A percentile compares a stretch with the other conserved stretches of the same genome.
phyloP scores from a whole-genome alignment of 2,888 invertebrate genomes.

The Blomia tropicalis region DNA sequence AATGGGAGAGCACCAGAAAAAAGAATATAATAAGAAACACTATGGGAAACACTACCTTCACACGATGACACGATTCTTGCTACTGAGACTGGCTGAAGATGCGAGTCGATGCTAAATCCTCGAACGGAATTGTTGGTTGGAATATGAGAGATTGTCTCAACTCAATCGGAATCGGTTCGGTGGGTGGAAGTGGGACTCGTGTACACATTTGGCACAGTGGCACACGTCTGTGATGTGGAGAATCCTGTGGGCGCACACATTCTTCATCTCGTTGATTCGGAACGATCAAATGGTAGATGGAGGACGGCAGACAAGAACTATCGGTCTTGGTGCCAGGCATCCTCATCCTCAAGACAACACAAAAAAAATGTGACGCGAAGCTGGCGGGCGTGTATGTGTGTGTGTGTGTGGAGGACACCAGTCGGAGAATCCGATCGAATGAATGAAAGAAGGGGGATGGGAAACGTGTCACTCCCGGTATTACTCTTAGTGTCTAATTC shows the following conservation, averaged over 20 bases:
- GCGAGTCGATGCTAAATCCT: not conserved
- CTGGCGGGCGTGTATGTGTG: not conserved
- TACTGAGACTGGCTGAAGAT: not conserved
- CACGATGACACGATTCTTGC: constrained; percentile 9
- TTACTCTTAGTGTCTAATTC: constrained; percentile 1
- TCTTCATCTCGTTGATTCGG: not conserved
- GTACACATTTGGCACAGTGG: not conserved
- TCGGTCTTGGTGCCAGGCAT: too few species aligned
- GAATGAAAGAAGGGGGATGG: too few species aligned
- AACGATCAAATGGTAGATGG: too few species aligned
- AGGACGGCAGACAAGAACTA: not conserved
- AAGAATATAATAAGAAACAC: too few species aligned
- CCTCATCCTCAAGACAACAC: not conserved
- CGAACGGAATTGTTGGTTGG: too few species aligned
- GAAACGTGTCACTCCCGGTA: constrained; percentile 3
- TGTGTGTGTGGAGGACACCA: too few species aligned
- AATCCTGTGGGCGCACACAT: not conserved
- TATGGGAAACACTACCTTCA: not conserved
- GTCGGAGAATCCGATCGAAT: constrained; percentile 13
- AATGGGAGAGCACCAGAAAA: too few species aligned
- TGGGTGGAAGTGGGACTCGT: not conserved
- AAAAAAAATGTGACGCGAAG: not conserved
- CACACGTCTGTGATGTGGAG: not conserved
- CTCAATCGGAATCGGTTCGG: not conserved
- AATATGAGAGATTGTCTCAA: too few species aligned